phyloP scores from a whole-genome alignment of 1,140 invertebrate genomes.

The Ceratosolen fusciceps region DNA sequence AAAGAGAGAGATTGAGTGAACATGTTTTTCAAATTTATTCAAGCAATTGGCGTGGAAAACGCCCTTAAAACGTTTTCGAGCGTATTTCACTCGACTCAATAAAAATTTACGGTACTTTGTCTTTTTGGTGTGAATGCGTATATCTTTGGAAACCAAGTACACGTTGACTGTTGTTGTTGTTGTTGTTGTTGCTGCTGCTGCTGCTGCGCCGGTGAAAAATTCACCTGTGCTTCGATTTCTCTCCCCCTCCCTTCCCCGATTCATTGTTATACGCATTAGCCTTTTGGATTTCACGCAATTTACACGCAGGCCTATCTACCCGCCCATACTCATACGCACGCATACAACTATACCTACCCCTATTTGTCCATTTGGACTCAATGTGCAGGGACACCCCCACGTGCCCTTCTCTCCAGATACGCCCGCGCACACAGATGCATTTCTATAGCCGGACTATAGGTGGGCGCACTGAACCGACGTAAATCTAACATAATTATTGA shows the following conservation, averaged over 20 bases:
- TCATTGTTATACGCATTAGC: not conserved
- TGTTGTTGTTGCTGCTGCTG: too few relatives aligned
- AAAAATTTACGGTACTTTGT: constrained; percentile 45
- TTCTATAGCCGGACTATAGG: too few relatives aligned
- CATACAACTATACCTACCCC: too few relatives aligned
- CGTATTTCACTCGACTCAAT: constrained; percentile 44
- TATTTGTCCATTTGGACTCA: too few relatives aligned
- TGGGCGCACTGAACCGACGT: too few relatives aligned
- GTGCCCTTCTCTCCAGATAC: too few relatives aligned
- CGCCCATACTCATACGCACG: too few relatives aligned
- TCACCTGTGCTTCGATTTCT: not conserved
- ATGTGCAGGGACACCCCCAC: too few relatives aligned
- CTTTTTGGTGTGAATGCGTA: constrained; percentile 5
- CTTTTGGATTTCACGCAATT: too few relatives aligned
- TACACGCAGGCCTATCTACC: too few relatives aligned
- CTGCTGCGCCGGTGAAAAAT: constrained; percentile 35
- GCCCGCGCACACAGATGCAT: too few relatives aligned
- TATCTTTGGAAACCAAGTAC: not conserved
- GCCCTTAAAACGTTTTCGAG: constrained; percentile 46
- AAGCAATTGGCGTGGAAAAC: constrained; percentile 46
- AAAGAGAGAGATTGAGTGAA: not conserved
- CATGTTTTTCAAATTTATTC: constrained; percentile 47
- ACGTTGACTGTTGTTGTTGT: constrained; percentile 41
- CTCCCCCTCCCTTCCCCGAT: not conserved
- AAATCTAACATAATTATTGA: constrained; percentile 37